A percentile compares a stretch with the other conserved stretches of the same genome.
Conservation (phyloP, 2,797 vertebrate species). For the Fundulus diaphanus region DNA sequence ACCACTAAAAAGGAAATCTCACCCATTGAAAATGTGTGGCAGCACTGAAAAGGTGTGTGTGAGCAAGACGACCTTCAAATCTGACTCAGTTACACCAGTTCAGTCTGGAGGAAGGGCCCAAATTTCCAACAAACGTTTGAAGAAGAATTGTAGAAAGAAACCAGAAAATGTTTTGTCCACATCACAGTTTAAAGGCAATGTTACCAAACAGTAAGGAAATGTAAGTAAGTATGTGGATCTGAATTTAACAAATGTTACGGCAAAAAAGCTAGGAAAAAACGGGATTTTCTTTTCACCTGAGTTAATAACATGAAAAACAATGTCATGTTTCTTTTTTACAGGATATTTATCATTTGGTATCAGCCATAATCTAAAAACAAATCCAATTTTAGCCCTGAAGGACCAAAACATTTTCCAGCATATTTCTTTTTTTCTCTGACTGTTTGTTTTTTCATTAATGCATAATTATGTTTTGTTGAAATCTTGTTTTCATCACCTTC, state of each 20-base stretch:
- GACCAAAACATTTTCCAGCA: background rate
- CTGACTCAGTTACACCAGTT: background rate
- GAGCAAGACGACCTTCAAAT: no score
- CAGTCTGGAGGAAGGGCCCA: background rate
- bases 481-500: background rate
- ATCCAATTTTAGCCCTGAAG: background rate
- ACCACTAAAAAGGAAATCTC: no score
- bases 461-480: background rate
- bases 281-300: background rate
- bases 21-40: background rate
- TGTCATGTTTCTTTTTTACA: background rate
- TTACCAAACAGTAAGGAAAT: background rate
- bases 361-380: background rate
- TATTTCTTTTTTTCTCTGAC: background rate
- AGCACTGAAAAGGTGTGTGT: background rate
- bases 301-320: background rate
- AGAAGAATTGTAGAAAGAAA: background rate
- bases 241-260: background rate
- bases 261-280: no score
- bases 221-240: background rate
- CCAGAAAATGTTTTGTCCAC: background rate
- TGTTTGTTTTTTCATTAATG: background rate
- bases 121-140: background rate
- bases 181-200: background rate
- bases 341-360: background rate